Evolutionary conservation across 2,113 vertebrate genomes (phyloP).

Genomic region (Crypturellus undulatus): DNA sequence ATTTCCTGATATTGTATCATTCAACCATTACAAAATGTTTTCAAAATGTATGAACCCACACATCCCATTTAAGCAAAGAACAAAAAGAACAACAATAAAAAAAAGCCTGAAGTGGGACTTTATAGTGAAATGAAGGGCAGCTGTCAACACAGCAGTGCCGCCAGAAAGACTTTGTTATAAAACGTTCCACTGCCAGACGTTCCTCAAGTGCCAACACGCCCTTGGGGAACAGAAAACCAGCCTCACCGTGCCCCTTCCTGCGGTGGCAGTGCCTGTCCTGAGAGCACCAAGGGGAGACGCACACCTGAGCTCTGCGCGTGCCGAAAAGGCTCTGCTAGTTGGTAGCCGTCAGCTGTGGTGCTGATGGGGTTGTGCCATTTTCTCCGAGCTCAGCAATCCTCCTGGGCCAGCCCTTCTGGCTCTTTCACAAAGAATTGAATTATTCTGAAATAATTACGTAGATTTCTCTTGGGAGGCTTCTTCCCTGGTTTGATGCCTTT

Average conservation of each 20-base stretch:
- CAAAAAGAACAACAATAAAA: neutral
- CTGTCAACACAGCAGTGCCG: neutral
- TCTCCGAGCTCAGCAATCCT: neutral
- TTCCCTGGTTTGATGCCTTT: neutral
- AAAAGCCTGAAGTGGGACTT: neutral
- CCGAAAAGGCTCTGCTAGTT: neutral
- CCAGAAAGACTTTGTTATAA: constrained; percentile 35
- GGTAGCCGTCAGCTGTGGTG: neutral
- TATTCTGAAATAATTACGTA: neutral
- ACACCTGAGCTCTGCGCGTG: neutral
- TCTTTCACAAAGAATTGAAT: neutral
- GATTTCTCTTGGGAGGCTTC: neutral
- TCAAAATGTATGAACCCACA: neutral
- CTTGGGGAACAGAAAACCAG: neutral
- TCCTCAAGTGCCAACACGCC: neutral
- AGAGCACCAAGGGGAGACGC: constrained; percentile 1
- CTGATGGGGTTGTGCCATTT: neutral
- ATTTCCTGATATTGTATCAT: neutral
- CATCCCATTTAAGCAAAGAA: neutral
- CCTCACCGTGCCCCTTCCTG: neutral
- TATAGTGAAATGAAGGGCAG: constrained; percentile 41
- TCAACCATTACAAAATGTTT: neutral
- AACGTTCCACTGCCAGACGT: constrained; percentile 3
- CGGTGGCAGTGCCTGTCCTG: neutral
- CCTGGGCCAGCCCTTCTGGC: neutral